Evolutionary conservation across 2,113 vertebrate genomes (phyloP), one percentile per base, ranked within the genome.

Genomic region (Anas platyrhynchos): DNA sequence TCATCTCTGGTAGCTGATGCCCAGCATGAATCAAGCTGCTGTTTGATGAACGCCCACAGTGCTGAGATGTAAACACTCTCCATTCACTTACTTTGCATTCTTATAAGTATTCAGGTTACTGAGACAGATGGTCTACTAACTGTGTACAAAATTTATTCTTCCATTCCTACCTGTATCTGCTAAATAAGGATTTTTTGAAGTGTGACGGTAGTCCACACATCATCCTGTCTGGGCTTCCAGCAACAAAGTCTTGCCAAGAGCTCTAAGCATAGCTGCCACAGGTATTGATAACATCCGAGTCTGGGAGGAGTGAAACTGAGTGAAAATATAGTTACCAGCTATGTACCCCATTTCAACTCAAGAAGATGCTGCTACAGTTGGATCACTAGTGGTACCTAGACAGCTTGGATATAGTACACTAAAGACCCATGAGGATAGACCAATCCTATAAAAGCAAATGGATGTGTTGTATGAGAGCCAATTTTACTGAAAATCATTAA

Each of bases 151-250:
- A 90, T 58, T 36, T 66, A 48, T 86, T 83, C 62, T 88, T 93
- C 73, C 27, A 41, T 71, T 94, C 17, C 76, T 69, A 6, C 44
- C 27, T 62, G 13, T 54, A 6, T 86, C 38, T 94, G 90, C 76
- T 94, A 92, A 95, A 82, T 88, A 52, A 88, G 29, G 65, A 78
- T 72, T 5, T 90, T 81, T 58, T 91, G 62, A 83, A 90, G 23
- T 78, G 31, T 77, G 65, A 71, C 46, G 52, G 15, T 48, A 81
- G 73, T 80, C 65, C 56, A 86, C 65, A 55, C 8, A 77, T 88
- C 46, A 32, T 50, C 75, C 58, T 83, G 34, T 72, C 80, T 79
- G 74, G 73, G 21, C 29, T 90, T 90, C 61, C n/a, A 86, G 54
- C 38, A 84, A 54, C 4, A 16, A 74, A 73, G 58, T 56, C 80